Evolutionary conservation across 2,113 vertebrate genomes (phyloP), one percentile per base, ranked within the genome.

Genomic region (Mungos mungo): DNA sequence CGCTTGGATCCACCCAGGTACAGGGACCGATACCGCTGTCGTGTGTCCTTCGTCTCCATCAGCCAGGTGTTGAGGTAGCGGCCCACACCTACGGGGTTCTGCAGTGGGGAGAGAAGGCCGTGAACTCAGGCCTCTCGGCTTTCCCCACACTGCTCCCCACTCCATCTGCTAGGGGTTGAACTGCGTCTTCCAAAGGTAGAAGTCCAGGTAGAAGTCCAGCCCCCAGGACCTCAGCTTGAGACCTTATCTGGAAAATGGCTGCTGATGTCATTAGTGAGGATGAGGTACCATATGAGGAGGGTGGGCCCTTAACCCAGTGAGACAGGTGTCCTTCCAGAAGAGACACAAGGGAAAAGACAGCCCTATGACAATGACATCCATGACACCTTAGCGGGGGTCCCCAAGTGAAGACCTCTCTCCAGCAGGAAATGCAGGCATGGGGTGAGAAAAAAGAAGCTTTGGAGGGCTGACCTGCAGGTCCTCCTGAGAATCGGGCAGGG

Each of bases 31-130:
- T 98, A 98, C 0, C 82, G 95, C 74, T 97, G 97, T 84, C 23
- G 93, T n/a, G n/a, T 90, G 76, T 95, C 96, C 74, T 97, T 97
- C 4, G 72, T 96, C 29, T 97, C 97, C 12, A 96, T 60, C 77
- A 90, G 68, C 7, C 88, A 94, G n/a, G 91, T 98, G 80, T 98
- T 96, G 96, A 99, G 47, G 71, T 99, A 99, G 95, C 95, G 95
- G 41, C 99, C 99, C 77, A 99, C 99, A 1, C 98, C 99, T 23
- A 98, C 98, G 0, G 98, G 95, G 90, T 99, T 99, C 99, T 99
- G 85, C 94, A 96, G 31, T 23, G 87, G 68, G 88, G 38, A 92
- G 7, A 19, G 0, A 0, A 68, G 1, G 7, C 88, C 77, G 13
- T 8, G 2, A 47, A 33, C 79, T 86, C 38, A 10, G 11, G 77